Evolutionary conservation across 2,113 vertebrate species (phyloP), one percentile per base, ranked within the genome.

Genomic region (Onychostoma macrolepis): DNA sequence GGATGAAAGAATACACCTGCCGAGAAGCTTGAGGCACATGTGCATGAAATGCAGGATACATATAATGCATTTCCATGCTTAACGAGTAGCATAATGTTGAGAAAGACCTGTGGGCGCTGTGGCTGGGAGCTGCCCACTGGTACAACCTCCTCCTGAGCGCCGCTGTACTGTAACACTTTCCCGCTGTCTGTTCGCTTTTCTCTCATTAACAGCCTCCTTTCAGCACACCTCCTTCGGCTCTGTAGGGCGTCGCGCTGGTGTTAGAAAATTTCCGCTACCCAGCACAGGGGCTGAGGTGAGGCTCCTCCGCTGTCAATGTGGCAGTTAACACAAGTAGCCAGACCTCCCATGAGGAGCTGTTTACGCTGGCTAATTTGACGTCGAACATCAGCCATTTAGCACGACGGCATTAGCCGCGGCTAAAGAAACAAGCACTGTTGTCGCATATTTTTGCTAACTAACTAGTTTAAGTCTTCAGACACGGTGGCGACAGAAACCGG

Each of bases 1-100:
- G 92, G 92, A 94, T 94, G 92, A 95, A 94, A 92, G 90, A 94
- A 93, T 92, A 93, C 94, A 95, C 94, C 94, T 95, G 92, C 92
- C 74, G 91, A 91, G 93, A 88, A 71, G 84, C 50, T 53, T 24
- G 48, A 41, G 58, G 79, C 83, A 53, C 17, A 53, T 15, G 2
- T 53, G 50, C 50, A 86, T 86, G 85, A 84, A 88, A 88, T 53
- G 26, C 8, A 72, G 50, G 80, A 84, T 75, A 81, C 87, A 75
- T 88, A 76, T 90, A 90, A 90, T 89, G 85, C 86, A 89, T 91
- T 90, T 86, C 78, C 87, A 87, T 72, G 76, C 78, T 84, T 87
- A 89, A 82, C 79, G 76, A 79, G 83, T 85, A 76, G 86, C 26
- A 30, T 90, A 89, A 89, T 87, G 83, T 45, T 75, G 67, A 86